A percentile compares a stretch with the other conserved stretches of the same genome.
Evolutionary conservation across 2,113 vertebrate genomes (phyloP).

Genomic region (Equus quagga): DNA sequence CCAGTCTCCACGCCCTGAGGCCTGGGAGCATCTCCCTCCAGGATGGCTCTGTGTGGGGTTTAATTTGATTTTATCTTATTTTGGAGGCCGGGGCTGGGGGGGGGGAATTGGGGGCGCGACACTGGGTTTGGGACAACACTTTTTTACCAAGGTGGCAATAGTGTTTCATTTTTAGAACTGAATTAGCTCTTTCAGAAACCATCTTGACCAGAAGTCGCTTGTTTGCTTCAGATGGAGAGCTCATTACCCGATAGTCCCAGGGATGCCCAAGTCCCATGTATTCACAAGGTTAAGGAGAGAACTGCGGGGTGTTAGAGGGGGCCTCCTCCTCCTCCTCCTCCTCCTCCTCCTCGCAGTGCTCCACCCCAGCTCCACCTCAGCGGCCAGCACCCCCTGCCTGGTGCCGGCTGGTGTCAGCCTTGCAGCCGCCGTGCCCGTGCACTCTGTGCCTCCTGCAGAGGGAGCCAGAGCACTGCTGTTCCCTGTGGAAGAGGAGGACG

Average conservation of each 20-base stretch:
- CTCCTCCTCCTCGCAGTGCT: not conserved
- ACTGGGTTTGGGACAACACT: not conserved
- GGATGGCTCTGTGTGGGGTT: not conserved
- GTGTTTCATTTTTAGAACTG: not conserved
- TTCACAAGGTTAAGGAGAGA: not conserved
- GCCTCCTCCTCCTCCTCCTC: no score
- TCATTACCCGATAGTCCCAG: not conserved
- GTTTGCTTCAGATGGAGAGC: not conserved
- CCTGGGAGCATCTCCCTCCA: not conserved
- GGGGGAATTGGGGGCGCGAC: not conserved
- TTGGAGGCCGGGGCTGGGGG: not conserved
- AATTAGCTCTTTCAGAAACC: not conserved
- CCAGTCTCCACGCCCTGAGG: not conserved
- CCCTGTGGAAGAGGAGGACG: rapidly evolving
- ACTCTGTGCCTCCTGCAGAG: not conserved
- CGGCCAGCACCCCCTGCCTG: not conserved
- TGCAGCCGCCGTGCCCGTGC: rapidly evolving
- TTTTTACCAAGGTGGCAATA: not conserved
- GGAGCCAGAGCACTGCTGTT: not conserved
- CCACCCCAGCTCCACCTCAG: not conserved
- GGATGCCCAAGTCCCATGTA: rapidly evolving
- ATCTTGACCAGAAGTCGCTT: not conserved
- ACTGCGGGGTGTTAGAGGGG: not conserved
- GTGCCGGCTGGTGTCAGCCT: not conserved
- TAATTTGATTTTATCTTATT: not conserved